phyloP scores from a whole-genome alignment of 2,888 invertebrate genomes.

The Cactoblastis cactorum region DNA sequence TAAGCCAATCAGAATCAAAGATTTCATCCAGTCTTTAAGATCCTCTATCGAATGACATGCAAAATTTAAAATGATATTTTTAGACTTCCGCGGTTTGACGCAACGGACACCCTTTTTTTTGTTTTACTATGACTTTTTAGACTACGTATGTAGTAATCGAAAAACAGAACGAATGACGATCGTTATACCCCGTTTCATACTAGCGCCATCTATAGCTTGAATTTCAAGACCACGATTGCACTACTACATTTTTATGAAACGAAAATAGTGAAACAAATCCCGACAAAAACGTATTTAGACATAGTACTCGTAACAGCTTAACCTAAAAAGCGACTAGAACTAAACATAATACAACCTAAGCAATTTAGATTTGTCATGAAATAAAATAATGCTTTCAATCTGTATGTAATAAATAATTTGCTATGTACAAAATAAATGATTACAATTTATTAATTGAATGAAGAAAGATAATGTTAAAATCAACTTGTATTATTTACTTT shows the following conservation, averaged over 20 bases:
- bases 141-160: too few species aligned
- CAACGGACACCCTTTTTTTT: too few species aligned
- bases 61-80: too few species aligned
- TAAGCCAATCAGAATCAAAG: too few species aligned
- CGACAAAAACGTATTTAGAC: background rate
- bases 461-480: background rate
- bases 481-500: constrained; percentile 12
- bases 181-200: too few species aligned
- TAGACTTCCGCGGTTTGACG: too few species aligned
- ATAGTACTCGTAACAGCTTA: constrained; percentile 35
- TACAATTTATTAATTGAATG: background rate
- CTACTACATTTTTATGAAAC: background rate
- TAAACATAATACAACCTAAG: constrained; percentile 62
- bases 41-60: too few species aligned
- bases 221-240: background rate
- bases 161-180: too few species aligned
- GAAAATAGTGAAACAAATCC: background rate
- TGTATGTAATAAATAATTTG: constrained; percentile 42
- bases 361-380: constrained; percentile 63
- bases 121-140: too few species aligned
- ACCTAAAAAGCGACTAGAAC: constrained; percentile 72
- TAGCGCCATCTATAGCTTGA: background rate
- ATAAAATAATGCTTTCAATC: constrained; percentile 38
- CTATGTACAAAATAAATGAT: constrained; percentile 39
- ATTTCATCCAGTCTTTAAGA: too few species aligned